Conservation (phyloP, 1,140 invertebrate genomes). For the Calliopsis andreniformis region DNA sequence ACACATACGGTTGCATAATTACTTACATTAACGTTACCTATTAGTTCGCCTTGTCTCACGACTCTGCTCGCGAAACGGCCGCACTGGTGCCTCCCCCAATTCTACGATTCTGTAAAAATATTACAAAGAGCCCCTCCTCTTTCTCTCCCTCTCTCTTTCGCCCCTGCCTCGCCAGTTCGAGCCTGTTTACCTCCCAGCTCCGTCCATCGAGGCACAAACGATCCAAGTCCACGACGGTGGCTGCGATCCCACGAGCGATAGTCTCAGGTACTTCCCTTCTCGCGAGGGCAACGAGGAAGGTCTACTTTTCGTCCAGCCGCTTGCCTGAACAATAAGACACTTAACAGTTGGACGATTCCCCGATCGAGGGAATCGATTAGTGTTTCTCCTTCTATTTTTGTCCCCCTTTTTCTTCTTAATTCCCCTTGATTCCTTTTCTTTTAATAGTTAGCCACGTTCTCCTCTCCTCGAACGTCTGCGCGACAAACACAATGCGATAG, state of each 20-base stretch:
- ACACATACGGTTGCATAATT: conserved; percentile 37
- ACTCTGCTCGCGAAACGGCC: background rate
- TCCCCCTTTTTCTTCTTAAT: conserved; percentile 1
- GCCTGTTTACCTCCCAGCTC: background rate
- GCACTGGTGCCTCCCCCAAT: conserved; percentile 10
- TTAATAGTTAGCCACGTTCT: background rate
- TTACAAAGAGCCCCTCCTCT: conserved; percentile 22
- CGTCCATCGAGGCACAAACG: background rate
- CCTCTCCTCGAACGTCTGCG: conserved; percentile 6
- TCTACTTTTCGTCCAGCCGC: conserved; percentile 74
- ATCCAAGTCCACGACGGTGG: background rate
- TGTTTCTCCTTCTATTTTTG: conserved; percentile 19
- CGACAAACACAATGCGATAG: conserved; percentile 61
- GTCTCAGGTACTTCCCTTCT: background rate
- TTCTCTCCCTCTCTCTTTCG: background rate
- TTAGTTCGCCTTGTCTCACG: background rate
- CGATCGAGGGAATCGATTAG: conserved; percentile 56
- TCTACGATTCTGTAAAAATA: conserved; percentile 38
- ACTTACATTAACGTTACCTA: conserved; percentile 18
- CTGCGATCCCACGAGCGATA: background rate
- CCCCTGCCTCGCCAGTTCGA: background rate
- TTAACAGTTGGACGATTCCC: conserved; percentile 76
- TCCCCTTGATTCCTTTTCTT: conserved; percentile 31
- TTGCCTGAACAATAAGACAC: conserved; percentile 80
- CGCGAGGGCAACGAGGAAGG: conserved; percentile 36